These are phyloP conservation scores for Nycteola revayana DNA, from an alignment of 2,888 invertebrate species.

Conservation along the genomic window DNA sequence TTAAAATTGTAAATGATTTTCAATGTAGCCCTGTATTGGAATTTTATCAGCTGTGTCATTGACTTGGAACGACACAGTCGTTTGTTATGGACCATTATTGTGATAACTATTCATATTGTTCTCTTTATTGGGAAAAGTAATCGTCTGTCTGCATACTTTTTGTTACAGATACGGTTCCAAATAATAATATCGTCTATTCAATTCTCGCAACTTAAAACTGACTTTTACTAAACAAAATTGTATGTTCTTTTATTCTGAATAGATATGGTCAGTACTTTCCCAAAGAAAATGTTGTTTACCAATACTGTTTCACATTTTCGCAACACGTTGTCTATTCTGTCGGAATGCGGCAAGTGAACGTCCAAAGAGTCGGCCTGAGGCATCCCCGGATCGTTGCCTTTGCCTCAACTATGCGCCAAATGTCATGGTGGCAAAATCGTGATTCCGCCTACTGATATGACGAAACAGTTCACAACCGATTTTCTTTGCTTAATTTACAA, in stretches of 20 bases:
- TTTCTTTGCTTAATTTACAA: constrained; percentile 33
- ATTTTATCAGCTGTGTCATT: constrained; percentile 29
- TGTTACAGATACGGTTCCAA: no score
- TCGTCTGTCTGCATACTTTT: not conserved
- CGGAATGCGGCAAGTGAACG: constrained; percentile 75
- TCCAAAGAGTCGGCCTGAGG: constrained; percentile 49
- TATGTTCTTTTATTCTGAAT: no score
- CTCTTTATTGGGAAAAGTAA: constrained; percentile 4
- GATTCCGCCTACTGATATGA: constrained; percentile 45
- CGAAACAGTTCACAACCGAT: constrained; percentile 34
- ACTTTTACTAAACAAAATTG: no score
- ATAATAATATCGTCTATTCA: no score
- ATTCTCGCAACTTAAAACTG: no score
- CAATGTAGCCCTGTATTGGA: constrained; percentile 15
- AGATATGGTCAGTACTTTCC: not conserved
- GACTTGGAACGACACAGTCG: constrained; percentile 23
- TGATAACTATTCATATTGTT: constrained; percentile 10
- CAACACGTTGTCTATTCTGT: constrained; percentile 41
- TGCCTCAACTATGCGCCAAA: constrained; percentile 56
- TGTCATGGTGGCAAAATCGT: constrained; percentile 67
- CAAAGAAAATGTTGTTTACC: constrained; percentile 21
- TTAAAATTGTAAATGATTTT: constrained; percentile 16
- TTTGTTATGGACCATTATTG: constrained; percentile 21
- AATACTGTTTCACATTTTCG: constrained; percentile 49
- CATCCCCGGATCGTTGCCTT: constrained; percentile 51